A percentile compares a stretch with the other conserved stretches of the same genome.
Evolutionary conservation across 2,888 invertebrate species (phyloP).

Genomic region (Aspidiotus destructor): DNA sequence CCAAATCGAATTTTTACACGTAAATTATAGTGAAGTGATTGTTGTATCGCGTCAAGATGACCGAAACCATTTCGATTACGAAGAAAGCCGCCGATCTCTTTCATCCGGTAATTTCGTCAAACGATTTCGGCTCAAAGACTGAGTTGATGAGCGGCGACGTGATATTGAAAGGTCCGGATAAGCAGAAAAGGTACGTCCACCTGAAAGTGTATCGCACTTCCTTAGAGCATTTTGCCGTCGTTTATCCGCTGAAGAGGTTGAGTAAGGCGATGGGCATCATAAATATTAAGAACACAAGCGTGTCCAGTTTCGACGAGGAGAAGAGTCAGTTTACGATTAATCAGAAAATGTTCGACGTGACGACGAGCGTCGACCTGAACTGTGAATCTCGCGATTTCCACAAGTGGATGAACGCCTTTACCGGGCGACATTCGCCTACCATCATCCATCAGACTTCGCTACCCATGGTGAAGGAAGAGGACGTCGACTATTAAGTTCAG

Average conservation of each 20-base stretch:
- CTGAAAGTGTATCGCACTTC: constrained; percentile 56
- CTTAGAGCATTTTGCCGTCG: constrained; percentile 55
- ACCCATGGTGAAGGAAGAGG: constrained; percentile 54
- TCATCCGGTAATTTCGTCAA: constrained; percentile 7
- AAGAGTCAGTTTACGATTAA: constrained; percentile 48
- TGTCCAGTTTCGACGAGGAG: constrained; percentile 4
- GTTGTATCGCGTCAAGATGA: background rate
- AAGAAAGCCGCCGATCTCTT: background rate
- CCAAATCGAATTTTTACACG: too few relatives aligned
- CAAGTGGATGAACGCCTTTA: constrained; percentile 53
- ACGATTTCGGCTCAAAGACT: constrained; percentile 36
- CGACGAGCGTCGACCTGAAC: constrained; percentile 50
- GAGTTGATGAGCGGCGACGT: constrained; percentile 56
- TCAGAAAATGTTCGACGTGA: constrained; percentile 55
- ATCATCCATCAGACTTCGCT: constrained; percentile 46
- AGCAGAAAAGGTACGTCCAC: constrained; percentile 50
- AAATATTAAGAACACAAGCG: constrained; percentile 47
- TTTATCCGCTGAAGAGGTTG: constrained; percentile 55
- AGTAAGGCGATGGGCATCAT: constrained; percentile 53
- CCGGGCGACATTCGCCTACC: constrained; percentile 45
- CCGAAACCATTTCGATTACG: background rate
- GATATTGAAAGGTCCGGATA: constrained; percentile 50
- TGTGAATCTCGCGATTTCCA: constrained; percentile 51
- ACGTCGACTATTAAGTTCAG: constrained; percentile 38
- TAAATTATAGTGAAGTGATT: too few relatives aligned